Base-by-base conservation (phyloP, 2,888 invertebrate genomes). In the Drosophila paracracens region DNA sequence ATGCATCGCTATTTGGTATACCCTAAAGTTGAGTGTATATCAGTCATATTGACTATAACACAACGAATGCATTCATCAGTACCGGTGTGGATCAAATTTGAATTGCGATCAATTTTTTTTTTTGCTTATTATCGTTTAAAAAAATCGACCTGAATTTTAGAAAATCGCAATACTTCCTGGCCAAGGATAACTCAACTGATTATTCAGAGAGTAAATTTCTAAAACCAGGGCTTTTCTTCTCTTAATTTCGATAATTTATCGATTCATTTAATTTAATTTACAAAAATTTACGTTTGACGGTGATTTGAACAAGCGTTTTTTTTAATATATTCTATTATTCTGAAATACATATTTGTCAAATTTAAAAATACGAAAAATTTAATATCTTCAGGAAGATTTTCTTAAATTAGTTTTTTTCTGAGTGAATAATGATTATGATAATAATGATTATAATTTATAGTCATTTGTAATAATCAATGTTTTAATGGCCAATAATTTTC, bases 11-110 rank as follows among this genome's bases (percentile, higher is more conserved):
- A 51, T 79, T 52, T n/a, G 11, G 21, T 40, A 57, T 80, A 80
- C 89, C 43, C 89, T 84, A 70, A 71, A 70, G n/a, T 70, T 74
- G 18, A 6, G 6, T 25, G 16, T 38, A 21, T 36, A 6, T 13
- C 0, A 50, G 50, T n/a, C 38, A 53, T 16, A 10, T 50, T 18
- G 21, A 54, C 48, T 53, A 25, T 7, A 18, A 8, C n/a, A 59
- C 7, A 46, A 2, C 16, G 21, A 16, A 46, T 16, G 8, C 21
- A 25, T 16, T 11, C 8, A 21, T 16, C 6, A 25, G 11, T 11
- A 10, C 8, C 11, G 4, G 4, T 21, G 8, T 16, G 1, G 0
- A 18, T 21, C 4, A 7, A 21, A 46, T 21, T 21, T 21, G 0
- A 46, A 46, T 21, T 46, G 4, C 46, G 2, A 40, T 4, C 0